These are phyloP conservation scores for Trematocara caparti DNA, from an alignment of 2,797 vertebrate genomes.

Conservation along the genomic window DNA sequence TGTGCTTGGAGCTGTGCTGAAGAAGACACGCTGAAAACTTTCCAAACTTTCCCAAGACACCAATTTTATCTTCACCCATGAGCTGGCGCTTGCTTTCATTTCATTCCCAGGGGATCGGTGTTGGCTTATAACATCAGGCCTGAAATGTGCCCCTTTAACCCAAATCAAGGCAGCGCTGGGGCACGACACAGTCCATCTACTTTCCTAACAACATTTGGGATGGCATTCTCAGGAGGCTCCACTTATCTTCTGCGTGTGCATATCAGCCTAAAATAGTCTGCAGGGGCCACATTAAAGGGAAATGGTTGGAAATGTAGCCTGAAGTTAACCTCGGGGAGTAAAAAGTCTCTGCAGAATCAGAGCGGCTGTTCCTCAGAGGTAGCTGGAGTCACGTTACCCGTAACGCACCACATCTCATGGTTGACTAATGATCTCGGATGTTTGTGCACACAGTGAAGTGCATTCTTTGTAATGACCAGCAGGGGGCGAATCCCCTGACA, in stretches of 20 bases:
- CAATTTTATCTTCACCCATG: not conserved
- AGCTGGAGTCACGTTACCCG: fast-evolving
- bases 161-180: not conserved
- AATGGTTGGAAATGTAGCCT: not conserved
- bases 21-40: not conserved
- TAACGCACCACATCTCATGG: not conserved
- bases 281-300: not conserved
- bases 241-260: not conserved
- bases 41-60: not conserved
- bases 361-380: not conserved
- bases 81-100: not conserved
- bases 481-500: not conserved
- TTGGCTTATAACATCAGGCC: not conserved
- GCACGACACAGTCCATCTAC: not conserved
- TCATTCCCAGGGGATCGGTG: not conserved
- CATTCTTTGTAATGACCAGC: not conserved
- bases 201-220: not conserved
- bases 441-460: not conserved
- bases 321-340: not conserved
- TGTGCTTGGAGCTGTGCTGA: not conserved
- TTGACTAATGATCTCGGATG: not conserved
- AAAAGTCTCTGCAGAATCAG: not conserved
- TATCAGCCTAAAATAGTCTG: not conserved
- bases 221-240: not conserved
- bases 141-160: not conserved